phyloP scores from a whole-genome alignment of 2,797 vertebrate genomes.

The Fundulus diaphanus region DNA sequence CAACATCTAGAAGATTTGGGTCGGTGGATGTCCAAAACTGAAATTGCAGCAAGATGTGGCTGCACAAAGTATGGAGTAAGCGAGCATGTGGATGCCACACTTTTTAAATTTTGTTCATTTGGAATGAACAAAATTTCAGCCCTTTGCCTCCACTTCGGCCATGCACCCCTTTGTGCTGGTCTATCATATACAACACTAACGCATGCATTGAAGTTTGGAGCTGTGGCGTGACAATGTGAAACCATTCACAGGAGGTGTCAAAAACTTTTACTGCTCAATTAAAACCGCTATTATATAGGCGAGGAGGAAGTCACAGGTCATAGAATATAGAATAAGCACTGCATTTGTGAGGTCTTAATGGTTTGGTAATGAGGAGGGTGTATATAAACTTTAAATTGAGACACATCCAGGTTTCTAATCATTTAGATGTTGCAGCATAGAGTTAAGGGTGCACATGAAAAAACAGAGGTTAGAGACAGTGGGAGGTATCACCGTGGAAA shows the following conservation, averaged over 20 bases:
- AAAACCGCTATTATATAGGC: no score
- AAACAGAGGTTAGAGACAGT: slow-evolving; percentile 51
- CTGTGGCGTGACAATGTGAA: neutral
- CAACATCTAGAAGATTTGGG: no score
- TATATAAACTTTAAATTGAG: slow-evolving; percentile 8
- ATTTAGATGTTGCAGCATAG: slow-evolving; percentile 25
- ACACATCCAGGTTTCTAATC: slow-evolving; percentile 24
- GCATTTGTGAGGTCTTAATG: slow-evolving; percentile 10
- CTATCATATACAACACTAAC: neutral
- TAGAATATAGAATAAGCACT: slow-evolving; percentile 36
- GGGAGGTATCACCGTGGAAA: slow-evolving; percentile 41
- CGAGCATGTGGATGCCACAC: neutral
- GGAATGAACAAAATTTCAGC: neutral
- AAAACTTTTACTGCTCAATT: no score
- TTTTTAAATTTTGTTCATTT: neutral
- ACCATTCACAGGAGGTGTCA: neutral
- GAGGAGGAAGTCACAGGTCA: neutral
- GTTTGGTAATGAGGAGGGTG: neutral
- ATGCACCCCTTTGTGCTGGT: neutral
- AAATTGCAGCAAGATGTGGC: neutral
- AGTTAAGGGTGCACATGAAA: slow-evolving; percentile 27
- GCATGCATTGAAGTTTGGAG: neutral
- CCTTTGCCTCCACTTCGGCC: neutral
- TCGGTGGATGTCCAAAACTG: neutral
- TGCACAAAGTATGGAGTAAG: no score